Base-by-base conservation (phyloP, 2,888 invertebrate species). In the Anoncus sp. region DNA sequence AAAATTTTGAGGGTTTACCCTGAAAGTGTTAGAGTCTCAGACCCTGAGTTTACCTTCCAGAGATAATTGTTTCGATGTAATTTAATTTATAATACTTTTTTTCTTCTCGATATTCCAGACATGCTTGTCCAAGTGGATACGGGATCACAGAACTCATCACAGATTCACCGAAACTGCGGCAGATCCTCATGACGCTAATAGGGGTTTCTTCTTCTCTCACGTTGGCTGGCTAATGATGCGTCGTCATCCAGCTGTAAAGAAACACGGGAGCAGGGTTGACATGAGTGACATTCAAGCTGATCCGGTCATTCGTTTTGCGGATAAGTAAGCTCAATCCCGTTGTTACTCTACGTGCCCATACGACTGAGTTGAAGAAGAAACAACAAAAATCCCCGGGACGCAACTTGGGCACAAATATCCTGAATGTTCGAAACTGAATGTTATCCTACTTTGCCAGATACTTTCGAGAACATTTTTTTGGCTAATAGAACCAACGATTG, bases 191-290 rank as follows among this genome's bases (percentile, higher is more conserved):
- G 95, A 97, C 89, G 94, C 96, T 0, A 94, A 94, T 75, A 93
- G 97, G 6, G 98, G 98, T 0, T 98, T 98, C 91, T 97, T 97
- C 92, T 98, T 98, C 92, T 94, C 98, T 0, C 98, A 98, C 89
- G 94, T 98, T 49, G 98, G 98, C 22, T 98, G 98, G 98, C 93
- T 98, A 47, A 96, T 97, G 95, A 95, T 96, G 94, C 94, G 94
- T 85, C 97, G 98, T 88, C 98, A 98, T 90, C 97, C 97, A 0
- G 96, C 96, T 57, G 97, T 98, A 1, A 92, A 96, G 60, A 92
- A 92, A 22, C 95, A 96, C 86, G 98, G 98, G 27, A 93, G 92
- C 67, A 94, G 94, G 85, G 92, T 98, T n/a, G 97, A 98, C 88
- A 94, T 97, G 93, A 95, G 94, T 53, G 98, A 98, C 89, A 94